Evolutionary conservation across 2,888 invertebrate species (phyloP).

Genomic region (Encarsia formosa): DNA sequence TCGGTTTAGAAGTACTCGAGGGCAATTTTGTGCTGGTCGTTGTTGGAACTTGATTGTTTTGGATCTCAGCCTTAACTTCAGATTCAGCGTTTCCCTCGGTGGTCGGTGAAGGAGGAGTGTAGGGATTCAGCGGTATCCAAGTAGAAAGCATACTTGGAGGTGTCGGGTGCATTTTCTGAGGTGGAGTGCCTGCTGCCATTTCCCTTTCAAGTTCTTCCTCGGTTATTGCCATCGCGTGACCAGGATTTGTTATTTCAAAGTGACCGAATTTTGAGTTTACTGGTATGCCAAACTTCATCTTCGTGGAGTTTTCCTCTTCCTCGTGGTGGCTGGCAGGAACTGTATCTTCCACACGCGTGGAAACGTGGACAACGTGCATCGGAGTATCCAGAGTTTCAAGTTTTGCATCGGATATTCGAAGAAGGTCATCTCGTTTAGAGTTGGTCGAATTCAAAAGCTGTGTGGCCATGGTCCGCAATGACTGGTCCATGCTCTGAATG

Average conservation of each 20-base stretch:
- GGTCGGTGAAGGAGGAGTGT: conserved; percentile 54
- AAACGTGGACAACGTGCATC: conserved; percentile 24
- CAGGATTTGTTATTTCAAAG: conserved; percentile 55
- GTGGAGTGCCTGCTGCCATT: conserved; percentile 40
- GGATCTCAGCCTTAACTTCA: conserved; percentile 9
- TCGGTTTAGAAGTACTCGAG: conserved; percentile 21
- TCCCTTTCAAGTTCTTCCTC: conserved; percentile 61
- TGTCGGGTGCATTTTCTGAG: conserved; percentile 53
- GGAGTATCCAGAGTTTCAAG: conserved; percentile 17
- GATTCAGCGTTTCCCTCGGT: conserved; percentile 20
- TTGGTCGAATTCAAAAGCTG: conserved; percentile 45
- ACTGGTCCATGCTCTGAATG: conserved; percentile 45
- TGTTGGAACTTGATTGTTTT: conserved; percentile 9
- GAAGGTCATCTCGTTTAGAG: conserved; percentile 17
- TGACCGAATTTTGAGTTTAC: conserved; percentile 47
- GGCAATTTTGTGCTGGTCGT: conserved; percentile 12
- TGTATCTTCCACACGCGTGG: conserved; percentile 24
- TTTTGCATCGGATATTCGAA: conserved; percentile 24
- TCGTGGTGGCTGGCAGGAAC: conserved; percentile 17
- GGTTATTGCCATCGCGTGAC: conserved; percentile 64
- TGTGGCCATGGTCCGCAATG: conserved; percentile 47
- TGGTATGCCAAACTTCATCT: conserved; percentile 40
- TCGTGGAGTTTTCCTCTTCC: conserved; percentile 30
- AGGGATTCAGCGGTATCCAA: conserved; percentile 71
- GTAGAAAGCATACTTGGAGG: conserved; percentile 69